Conservation (phyloP, 35 echinoderm and acorn worm genomes). For the Holothuria glaberrima region DNA sequence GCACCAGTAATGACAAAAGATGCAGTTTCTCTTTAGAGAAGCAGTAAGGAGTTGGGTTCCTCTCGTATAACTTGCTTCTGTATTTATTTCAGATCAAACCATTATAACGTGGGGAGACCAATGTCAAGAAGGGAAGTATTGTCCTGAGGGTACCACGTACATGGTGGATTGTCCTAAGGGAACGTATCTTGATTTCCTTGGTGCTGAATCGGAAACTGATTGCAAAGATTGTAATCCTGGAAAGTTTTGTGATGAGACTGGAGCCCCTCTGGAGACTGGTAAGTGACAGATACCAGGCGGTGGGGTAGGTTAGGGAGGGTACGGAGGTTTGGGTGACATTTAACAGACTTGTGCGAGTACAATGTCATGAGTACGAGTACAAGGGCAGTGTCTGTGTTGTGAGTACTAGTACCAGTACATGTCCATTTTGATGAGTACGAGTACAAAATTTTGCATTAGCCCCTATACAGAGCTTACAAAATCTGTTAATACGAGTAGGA, state of each 20-base stretch:
- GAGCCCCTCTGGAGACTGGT: slow-evolving; percentile 70
- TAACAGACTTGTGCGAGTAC: too few relatives aligned
- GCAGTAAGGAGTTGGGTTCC: not conserved
- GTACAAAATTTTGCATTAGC: too few relatives aligned
- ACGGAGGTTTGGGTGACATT: not conserved
- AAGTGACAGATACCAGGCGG: not conserved
- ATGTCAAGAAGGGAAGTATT: slow-evolving; percentile 80
- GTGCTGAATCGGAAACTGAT: slow-evolving; percentile 66
- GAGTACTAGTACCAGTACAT: too few relatives aligned
- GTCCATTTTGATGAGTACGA: too few relatives aligned
- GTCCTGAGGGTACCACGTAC: slow-evolving; percentile 74
- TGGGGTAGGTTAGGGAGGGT: not conserved
- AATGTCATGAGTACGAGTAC: too few relatives aligned
- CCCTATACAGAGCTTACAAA: too few relatives aligned
- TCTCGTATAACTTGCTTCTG: too few relatives aligned
- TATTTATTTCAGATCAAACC: slow-evolving; percentile 60
- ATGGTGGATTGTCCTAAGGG: slow-evolving; percentile 91
- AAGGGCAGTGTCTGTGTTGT: too few relatives aligned
- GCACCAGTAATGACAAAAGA: too few relatives aligned
- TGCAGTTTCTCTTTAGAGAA: too few relatives aligned
- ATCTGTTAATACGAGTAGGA: too few relatives aligned
- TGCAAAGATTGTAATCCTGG: slow-evolving; percentile 85
- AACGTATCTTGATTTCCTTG: slow-evolving; percentile 81
- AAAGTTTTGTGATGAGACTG: slow-evolving; percentile 85
- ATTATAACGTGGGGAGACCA: slow-evolving; percentile 95